Percentiles rank a stretch among this genome's conserved stretches.
Conservation (phyloP, 2,113 vertebrate species). For the Carollia perspicillata region DNA sequence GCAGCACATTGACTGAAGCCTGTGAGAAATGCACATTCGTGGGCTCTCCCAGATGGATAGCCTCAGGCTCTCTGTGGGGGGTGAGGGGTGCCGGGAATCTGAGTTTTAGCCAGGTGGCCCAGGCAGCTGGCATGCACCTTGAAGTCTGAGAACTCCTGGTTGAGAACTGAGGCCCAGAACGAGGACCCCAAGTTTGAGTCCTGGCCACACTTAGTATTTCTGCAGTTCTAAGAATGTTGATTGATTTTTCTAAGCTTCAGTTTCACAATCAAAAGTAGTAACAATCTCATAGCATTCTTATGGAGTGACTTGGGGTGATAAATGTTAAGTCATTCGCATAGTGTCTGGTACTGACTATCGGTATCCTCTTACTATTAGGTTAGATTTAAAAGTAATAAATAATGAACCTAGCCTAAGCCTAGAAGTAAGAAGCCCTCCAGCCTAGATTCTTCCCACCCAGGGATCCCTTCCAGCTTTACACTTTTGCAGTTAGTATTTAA, state of each 20-base stretch:
- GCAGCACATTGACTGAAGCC: background rate
- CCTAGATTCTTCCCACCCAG: background rate
- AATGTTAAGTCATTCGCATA: background rate
- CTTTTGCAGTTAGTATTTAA: background rate
- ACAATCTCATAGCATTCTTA: accelerated
- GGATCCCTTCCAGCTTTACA: background rate
- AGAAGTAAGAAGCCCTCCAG: background rate
- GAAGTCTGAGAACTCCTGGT: background rate
- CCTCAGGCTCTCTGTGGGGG: background rate
- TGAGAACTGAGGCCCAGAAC: background rate
- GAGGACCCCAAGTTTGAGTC: background rate
- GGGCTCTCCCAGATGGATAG: too few relatives aligned
- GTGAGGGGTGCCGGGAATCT: background rate
- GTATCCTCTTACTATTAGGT: background rate
- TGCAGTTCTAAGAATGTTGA: background rate
- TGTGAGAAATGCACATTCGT: background rate
- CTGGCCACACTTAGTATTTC: background rate
- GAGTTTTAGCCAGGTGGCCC: background rate
- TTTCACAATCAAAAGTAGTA: background rate
- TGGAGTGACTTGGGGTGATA: background rate
- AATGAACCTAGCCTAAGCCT: background rate
- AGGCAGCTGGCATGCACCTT: accelerated
- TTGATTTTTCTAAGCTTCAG: background rate
- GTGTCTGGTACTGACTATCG: background rate
- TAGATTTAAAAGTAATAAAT: background rate